These are phyloP conservation scores for Sinhomidia bicolor DNA, from an alignment of 2,888 invertebrate species.

Conservation along the genomic window DNA sequence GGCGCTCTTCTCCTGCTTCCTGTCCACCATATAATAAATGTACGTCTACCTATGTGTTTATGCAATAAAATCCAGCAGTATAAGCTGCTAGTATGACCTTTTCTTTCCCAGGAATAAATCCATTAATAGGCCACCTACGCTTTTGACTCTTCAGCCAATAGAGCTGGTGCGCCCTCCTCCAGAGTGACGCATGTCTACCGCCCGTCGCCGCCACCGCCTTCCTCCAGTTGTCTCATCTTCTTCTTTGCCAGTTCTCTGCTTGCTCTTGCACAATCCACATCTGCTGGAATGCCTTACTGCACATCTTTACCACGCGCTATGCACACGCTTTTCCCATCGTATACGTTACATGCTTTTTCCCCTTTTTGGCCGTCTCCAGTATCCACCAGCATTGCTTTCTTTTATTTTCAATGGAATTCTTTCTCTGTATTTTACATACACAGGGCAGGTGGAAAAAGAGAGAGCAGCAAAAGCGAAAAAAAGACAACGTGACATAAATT, in stretches of 20 bases:
- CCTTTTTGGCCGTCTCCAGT: not conserved
- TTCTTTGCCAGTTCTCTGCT: constrained; percentile 45
- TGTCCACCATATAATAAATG: not conserved
- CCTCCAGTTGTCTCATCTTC: constrained; percentile 50
- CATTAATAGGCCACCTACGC: constrained; percentile 78
- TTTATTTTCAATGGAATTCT: not conserved
- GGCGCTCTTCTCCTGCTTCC: too few species aligned
- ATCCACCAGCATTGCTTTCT: not conserved
- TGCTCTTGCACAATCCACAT: constrained; percentile 62
- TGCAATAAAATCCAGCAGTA: not conserved
- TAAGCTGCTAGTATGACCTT: constrained; percentile 69
- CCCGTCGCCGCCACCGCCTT: constrained; percentile 70
- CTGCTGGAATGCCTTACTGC: constrained; percentile 8
- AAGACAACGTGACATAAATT: not conserved
- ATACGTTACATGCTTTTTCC: not conserved
- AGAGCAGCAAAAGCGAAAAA: not conserved
- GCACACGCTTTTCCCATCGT: constrained; percentile 6
- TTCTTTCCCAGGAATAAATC: constrained; percentile 67
- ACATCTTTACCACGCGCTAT: not conserved
- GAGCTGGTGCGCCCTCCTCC: constrained; percentile 74
- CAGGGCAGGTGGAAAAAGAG: not conserved
- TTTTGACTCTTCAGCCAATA: constrained; percentile 75
- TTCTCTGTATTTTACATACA: not conserved
- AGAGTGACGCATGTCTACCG: constrained; percentile 77
- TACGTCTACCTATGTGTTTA: not conserved